Conservation (phyloP, 2,888 invertebrate species). For the Tuberolachnus salignus region DNA sequence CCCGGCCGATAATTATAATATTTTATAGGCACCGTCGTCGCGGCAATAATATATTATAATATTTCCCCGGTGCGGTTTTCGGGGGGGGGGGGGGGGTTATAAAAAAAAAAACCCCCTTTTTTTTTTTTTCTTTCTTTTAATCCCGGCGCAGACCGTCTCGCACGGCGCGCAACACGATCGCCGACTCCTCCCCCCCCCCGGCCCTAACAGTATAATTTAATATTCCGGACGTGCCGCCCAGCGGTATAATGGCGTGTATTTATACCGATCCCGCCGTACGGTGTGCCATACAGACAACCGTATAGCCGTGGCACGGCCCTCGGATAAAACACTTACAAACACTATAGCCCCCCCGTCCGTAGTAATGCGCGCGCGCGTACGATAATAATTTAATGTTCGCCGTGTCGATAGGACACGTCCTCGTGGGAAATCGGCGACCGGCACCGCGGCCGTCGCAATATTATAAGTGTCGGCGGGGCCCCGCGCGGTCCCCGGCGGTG, state of each 20-base stretch:
- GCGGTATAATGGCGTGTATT: conserved; percentile 50
- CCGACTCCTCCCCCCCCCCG: not conserved
- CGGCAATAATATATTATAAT: too few species aligned
- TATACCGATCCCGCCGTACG: conserved; percentile 2
- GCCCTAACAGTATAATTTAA: too few species aligned
- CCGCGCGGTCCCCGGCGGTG: conserved; percentile 27
- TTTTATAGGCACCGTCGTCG: too few species aligned
- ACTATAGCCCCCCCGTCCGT: not conserved
- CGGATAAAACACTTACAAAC: not conserved
- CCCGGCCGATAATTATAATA: too few species aligned
- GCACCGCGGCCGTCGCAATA: not conserved
- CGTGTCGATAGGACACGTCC: conserved; percentile 17
- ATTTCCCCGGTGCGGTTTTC: too few species aligned
- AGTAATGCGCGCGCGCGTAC: not conserved
- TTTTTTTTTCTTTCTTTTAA: too few species aligned
- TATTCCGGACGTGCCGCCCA: conserved; percentile 38
- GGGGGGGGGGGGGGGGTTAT: too few species aligned
- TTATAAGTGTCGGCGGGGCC: not conserved
- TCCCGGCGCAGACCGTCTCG: not conserved
- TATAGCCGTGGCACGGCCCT: not conserved
- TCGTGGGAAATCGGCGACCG: conserved; percentile 52
- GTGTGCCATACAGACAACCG: too few species aligned
- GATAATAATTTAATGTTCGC: not conserved
- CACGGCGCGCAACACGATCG: not conserved
- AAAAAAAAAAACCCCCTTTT: too few species aligned